Evolutionary conservation across 2,888 invertebrate genomes (phyloP).

Genomic region (Invenusta paracnida): DNA sequence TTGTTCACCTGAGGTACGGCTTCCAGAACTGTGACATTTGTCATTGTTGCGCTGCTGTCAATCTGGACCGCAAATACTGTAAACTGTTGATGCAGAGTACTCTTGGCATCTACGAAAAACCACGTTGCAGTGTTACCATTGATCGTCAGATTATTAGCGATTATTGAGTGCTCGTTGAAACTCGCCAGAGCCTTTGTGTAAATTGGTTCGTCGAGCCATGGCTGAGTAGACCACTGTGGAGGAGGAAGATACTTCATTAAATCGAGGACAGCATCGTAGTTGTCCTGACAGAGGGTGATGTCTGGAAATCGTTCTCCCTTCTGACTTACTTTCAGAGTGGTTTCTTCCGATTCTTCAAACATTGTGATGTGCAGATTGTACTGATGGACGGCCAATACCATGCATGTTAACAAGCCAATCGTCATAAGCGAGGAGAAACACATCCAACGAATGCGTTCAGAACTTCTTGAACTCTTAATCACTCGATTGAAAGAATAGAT

Average conservation of each 20-base stretch:
- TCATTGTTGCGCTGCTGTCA: not conserved
- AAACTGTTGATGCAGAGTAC: not conserved
- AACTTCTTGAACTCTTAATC: not conserved
- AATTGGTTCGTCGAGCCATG: not conserved
- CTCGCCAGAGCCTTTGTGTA: not conserved
- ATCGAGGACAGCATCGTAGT: not conserved
- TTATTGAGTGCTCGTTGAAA: too few relatives aligned
- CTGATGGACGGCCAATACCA: not conserved
- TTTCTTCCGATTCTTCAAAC: not conserved
- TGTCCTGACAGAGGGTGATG: not conserved
- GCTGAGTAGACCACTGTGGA: not conserved
- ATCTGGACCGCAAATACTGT: not conserved
- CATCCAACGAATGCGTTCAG: not conserved
- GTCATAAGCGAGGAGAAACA: not conserved
- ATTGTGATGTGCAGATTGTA: not conserved
- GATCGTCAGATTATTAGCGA: too few relatives aligned
- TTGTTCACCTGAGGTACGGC: not conserved
- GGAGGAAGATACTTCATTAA: too few relatives aligned
- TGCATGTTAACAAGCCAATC: not conserved
- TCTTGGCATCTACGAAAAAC: not conserved
- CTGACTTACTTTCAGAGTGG: too few relatives aligned
- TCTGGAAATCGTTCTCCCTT: not conserved
- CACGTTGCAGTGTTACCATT: not conserved
- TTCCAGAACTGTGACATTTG: not conserved
- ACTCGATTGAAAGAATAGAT: not conserved